phyloP scores from a whole-genome alignment of 1,140 invertebrate genomes.

The Hirudo medicinalis region DNA sequence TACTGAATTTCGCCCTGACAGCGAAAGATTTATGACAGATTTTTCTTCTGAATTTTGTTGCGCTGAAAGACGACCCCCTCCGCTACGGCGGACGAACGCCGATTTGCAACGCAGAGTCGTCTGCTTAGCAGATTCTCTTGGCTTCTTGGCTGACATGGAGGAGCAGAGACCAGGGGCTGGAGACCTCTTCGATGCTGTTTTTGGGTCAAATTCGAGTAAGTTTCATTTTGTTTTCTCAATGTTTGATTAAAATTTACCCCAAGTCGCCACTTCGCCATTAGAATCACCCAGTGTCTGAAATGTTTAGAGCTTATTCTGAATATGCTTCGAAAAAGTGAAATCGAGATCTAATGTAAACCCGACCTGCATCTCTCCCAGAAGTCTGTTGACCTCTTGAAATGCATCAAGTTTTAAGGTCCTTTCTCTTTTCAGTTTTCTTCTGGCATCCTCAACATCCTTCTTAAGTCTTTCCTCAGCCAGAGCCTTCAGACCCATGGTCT shows the following conservation, averaged over 20 bases:
- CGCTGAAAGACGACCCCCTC: too few relatives aligned
- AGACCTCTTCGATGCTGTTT: neutral
- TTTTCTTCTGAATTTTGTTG: too few relatives aligned
- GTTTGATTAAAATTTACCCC: neutral
- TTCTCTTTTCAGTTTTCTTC: conserved; percentile 33
- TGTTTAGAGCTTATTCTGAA: too few relatives aligned
- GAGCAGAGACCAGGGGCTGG: neutral
- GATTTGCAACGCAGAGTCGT: neutral
- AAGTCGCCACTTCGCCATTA: neutral
- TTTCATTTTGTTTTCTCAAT: neutral
- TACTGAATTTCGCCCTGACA: neutral
- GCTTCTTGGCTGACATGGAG: neutral
- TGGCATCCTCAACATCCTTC: conserved; percentile 31
- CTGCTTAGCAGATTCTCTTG: neutral
- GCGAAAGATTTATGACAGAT: neutral
- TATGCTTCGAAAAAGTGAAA: too few relatives aligned
- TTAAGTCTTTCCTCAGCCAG: conserved; percentile 31
- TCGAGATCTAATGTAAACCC: neutral
- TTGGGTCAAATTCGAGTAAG: neutral
- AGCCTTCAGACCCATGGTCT: conserved; percentile 26
- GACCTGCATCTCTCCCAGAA: conserved; percentile 19
- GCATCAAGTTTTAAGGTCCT: conserved; percentile 35
- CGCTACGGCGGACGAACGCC: neutral
- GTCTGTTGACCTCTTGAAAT: conserved; percentile 35
- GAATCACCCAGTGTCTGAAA: neutral